Evolutionary conservation across 2,888 invertebrate species (phyloP).

Genomic region (Dorcus hopei): DNA sequence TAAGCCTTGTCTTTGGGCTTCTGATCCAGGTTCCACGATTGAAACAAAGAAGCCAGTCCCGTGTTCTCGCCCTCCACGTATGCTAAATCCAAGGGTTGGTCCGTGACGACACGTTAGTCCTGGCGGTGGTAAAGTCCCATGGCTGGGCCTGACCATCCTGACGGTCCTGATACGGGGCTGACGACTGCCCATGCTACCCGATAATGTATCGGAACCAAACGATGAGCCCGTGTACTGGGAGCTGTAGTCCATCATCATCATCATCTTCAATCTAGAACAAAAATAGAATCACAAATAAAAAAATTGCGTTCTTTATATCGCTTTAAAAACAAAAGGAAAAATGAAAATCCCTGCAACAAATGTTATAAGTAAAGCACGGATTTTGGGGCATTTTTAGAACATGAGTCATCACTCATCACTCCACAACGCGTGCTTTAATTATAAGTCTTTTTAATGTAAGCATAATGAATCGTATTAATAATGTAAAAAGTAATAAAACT

Average conservation of each 20-base stretch:
- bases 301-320: too few relatives aligned
- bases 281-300: not conserved
- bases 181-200: constrained; percentile 50
- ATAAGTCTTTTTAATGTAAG: too few relatives aligned
- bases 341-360: too few relatives aligned
- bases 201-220: constrained; percentile 47
- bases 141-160: constrained; percentile 54
- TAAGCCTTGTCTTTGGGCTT: constrained; percentile 82
- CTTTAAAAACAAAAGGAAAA: not conserved
- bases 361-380: too few relatives aligned
- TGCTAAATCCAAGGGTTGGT: constrained; percentile 75
- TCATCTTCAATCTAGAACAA: constrained; percentile 22
- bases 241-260: constrained; percentile 40
- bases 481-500: too few relatives aligned
- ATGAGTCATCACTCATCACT: not conserved
- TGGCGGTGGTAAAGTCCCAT: constrained; percentile 44
- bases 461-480: too few relatives aligned
- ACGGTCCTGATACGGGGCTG: constrained; percentile 59
- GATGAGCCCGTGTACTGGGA: constrained; percentile 41
- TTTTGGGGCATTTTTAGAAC: not conserved
- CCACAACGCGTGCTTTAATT: not conserved
- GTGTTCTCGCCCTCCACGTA: constrained; percentile 86
- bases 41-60: constrained; percentile 91
- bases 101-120: constrained; percentile 54
- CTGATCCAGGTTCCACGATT: constrained; percentile 80